Evolutionary conservation across 2,888 invertebrate genomes (phyloP).

Genomic region (Epirrhoe alternata): DNA sequence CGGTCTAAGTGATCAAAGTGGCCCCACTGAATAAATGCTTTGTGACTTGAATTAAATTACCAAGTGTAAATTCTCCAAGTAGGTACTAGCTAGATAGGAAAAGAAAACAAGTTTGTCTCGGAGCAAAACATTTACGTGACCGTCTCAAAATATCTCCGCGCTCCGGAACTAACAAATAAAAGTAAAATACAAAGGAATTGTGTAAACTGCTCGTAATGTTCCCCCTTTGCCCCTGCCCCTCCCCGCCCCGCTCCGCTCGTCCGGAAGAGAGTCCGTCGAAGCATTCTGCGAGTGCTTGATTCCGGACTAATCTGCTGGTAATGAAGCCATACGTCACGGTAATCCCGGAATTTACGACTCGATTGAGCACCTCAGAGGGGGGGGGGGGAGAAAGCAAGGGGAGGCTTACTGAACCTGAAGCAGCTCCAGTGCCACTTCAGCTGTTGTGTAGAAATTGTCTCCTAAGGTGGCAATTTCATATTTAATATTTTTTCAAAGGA

Average conservation of each 20-base stretch:
- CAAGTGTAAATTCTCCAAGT: too few species aligned
- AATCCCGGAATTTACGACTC: constrained; percentile 24
- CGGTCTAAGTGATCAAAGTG: too few species aligned
- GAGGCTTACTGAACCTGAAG: not conserved
- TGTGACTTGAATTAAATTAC: too few species aligned
- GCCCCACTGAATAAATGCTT: too few species aligned
- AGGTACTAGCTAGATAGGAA: too few species aligned
- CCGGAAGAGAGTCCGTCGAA: not conserved
- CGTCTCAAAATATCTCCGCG: too few species aligned
- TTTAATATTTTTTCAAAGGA: not conserved
- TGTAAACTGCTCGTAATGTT: too few species aligned
- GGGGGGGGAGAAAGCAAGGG: not conserved
- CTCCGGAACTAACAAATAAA: too few species aligned
- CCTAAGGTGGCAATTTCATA: not conserved
- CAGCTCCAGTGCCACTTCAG: not conserved
- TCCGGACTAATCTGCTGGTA: constrained; percentile 26
- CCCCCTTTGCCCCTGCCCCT: not conserved
- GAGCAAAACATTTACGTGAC: too few species aligned
- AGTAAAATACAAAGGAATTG: too few species aligned
- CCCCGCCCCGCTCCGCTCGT: not conserved
- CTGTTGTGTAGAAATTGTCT: not conserved
- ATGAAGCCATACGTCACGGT: constrained; percentile 35
- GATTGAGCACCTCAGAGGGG: constrained; percentile 15
- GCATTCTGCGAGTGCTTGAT: constrained; percentile 4
- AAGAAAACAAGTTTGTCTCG: too few species aligned